Evolutionary conservation across 1,140 invertebrate species (phyloP), one percentile per base, ranked within the genome.

Genomic region (Trichomalopsis sarcophagae): DNA sequence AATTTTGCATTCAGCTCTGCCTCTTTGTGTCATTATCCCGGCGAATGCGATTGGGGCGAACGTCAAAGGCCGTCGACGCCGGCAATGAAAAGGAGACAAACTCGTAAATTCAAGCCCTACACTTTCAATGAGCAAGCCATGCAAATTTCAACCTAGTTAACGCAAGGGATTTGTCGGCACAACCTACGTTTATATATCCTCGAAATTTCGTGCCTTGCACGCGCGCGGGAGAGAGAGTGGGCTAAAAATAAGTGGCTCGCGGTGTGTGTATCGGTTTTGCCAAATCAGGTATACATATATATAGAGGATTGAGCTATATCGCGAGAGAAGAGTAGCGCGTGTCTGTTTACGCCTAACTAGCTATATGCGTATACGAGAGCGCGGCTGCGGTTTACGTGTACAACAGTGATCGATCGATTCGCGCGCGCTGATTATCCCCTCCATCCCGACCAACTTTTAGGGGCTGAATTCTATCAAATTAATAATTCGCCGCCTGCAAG

Each of bases 141-240:
- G 83, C 69, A 84, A 84, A 84, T 84, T 84, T 74, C 13, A 84
- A 80, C 83, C 83, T 14, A 84, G 83, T 80, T 84, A 55, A 30
- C 40, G 62, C 11, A 62, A 44, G 23, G n/a, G 77, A 50, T 17
- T 23, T 80, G 27, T 74, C n/a, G 50, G 50, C 30, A 36, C 66
- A 50, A 50, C 75, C 33, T 6, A 9, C 6, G 14, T 77, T n/a
- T 44, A 44, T 21, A 62, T 21, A 66, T 75, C 62, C 47, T 76
- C 74, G 55, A 77, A 83, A 77, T 68, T 83, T 76, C 33, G 44
- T 47, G 62, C 81, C 33, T 36, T 5, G 81, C 11, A n/a, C n/a
- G 27, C 27, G 27, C 27, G 27, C 27, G 27, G 27, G 27, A 0
- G 11, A 40, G 50, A 75, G 75, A 66, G 77, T 77, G 55, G 68